phyloP scores from a whole-genome alignment of 1,140 invertebrate genomes.

The Trichoplusia ni region DNA sequence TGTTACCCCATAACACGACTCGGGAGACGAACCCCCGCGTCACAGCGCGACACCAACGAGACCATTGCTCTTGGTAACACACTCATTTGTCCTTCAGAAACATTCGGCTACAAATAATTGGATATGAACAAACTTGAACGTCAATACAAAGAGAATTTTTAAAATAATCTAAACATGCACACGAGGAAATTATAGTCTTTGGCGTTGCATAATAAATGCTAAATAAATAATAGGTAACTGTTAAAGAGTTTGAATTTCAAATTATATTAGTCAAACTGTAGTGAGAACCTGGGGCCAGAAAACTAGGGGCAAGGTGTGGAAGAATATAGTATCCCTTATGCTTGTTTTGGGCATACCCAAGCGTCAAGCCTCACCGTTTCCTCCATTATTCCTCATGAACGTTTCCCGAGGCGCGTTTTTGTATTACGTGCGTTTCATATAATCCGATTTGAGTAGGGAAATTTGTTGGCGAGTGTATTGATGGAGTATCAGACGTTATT shows the following conservation, averaged over 20 bases:
- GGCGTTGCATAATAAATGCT: too few species aligned
- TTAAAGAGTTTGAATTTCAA: too few species aligned
- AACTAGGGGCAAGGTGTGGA: too few species aligned
- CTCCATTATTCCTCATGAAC: not conserved
- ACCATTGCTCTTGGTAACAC: slow-evolving; percentile 12
- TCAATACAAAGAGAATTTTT: too few species aligned
- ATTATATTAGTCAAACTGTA: too few species aligned
- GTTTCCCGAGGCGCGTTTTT: not conserved
- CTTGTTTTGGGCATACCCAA: not conserved
- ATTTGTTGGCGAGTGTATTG: not conserved
- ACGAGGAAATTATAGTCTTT: too few species aligned
- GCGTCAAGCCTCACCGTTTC: not conserved
- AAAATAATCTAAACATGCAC: too few species aligned
- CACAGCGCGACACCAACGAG: not conserved
- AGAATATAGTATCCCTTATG: not conserved
- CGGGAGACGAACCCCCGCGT: not conserved
- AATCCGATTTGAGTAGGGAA: not conserved
- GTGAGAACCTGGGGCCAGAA: too few species aligned
- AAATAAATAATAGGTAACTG: too few species aligned
- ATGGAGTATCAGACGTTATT: not conserved
- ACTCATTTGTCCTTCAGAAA: slow-evolving; percentile 6
- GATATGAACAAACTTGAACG: too few species aligned
- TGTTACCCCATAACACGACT: too few species aligned
- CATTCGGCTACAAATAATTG: too few species aligned
- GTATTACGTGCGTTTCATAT: slow-evolving; percentile 10